phyloP scores from a whole-genome alignment of 2,888 invertebrate species.

The Apamea monoglypha region DNA sequence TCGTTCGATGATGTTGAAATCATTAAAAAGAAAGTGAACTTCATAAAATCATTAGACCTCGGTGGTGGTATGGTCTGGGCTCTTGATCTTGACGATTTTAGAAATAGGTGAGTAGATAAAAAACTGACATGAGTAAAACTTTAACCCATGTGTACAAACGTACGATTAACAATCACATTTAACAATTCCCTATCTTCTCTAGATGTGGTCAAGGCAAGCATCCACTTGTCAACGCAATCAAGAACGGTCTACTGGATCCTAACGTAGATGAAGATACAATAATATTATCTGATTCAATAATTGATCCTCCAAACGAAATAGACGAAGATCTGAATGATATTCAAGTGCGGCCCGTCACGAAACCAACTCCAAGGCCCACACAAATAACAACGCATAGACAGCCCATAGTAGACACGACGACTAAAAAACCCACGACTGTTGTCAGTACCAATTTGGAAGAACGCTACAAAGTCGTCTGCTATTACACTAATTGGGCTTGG shows the following conservation, averaged over 20 bases:
- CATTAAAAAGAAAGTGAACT: conserved; percentile 94
- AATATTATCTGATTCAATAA: conserved; percentile 71
- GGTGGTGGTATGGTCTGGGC: conserved; percentile 98
- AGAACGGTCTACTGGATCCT: conserved; percentile 91
- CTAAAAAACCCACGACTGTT: conserved; percentile 73
- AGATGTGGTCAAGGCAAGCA: conserved; percentile 95
- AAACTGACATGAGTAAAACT: neutral
- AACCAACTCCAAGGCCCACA: conserved; percentile 63
- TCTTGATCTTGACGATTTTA: conserved; percentile 96
- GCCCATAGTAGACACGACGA: conserved; percentile 72
- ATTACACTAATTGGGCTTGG: conserved; percentile 98
- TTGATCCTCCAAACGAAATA: conserved; percentile 77
- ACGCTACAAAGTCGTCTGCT: conserved; percentile 95
- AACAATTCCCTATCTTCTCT: conserved; percentile 50
- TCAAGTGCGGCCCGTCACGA: conserved; percentile 79
- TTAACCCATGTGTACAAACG: neutral
- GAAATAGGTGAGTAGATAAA: conserved; percentile 86
- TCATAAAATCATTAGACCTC: conserved; percentile 93
- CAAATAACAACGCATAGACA: conserved; percentile 66
- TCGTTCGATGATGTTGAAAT: conserved; percentile 96
- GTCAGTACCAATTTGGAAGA: conserved; percentile 73
- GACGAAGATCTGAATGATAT: conserved; percentile 86
- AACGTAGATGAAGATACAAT: conserved; percentile 71
- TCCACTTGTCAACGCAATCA: conserved; percentile 94
- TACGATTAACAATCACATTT: neutral